phyloP scores from a whole-genome alignment of 1,140 invertebrate genomes.

The Argopecten irradians region DNA sequence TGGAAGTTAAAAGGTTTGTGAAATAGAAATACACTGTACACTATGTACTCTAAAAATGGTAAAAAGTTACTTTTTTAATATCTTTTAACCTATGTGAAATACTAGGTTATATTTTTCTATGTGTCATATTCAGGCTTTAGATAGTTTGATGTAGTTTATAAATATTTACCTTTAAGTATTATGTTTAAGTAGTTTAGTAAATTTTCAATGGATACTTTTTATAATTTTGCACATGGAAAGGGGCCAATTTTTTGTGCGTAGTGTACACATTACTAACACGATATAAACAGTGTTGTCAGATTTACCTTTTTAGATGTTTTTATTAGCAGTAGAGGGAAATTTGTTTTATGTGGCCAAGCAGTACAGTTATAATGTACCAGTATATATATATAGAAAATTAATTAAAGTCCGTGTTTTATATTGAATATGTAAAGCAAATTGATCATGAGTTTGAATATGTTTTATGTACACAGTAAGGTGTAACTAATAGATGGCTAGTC shows the following conservation, averaged over 20 bases:
- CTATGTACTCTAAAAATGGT: too few species aligned
- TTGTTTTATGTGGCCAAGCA: not conserved
- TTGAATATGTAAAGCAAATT: too few species aligned
- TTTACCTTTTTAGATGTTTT: too few species aligned
- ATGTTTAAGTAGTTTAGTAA: not conserved
- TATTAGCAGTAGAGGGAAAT: not conserved
- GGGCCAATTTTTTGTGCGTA: not conserved
- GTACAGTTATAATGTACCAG: not conserved
- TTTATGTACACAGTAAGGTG: not conserved
- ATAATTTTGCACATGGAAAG: not conserved
- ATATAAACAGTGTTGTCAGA: not conserved
- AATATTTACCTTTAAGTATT: not conserved
- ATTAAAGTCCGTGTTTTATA: too few species aligned
- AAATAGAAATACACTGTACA: too few species aligned
- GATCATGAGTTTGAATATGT: not conserved
- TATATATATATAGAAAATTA: too few species aligned
- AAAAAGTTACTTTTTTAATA: too few species aligned
- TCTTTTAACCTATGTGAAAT: too few species aligned
- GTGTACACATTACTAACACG: not conserved
- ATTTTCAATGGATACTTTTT: not conserved
- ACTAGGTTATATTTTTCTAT: too few species aligned
- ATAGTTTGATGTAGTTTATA: too few species aligned
- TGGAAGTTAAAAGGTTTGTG: too few species aligned
- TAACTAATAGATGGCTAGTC: not conserved
- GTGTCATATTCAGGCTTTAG: too few species aligned